Base-by-base conservation (phyloP, 64 coral and sea anemone species). In the Acropora tenuis region DNA sequence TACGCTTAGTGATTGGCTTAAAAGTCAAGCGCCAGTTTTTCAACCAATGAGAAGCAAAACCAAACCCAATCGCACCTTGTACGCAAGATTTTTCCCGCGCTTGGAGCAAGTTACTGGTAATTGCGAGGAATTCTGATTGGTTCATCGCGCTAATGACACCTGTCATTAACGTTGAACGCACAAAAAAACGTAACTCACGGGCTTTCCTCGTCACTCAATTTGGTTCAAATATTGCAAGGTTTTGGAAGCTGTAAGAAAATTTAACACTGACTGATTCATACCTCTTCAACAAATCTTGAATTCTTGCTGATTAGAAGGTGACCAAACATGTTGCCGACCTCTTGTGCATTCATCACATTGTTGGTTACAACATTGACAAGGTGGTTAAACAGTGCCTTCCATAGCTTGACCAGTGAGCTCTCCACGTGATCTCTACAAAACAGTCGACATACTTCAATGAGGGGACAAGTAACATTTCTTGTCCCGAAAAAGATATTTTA, bases 281-380 rank as follows among this genome's bases (percentile, higher is more conserved):
- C 93, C 88, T 91, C 47, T 47, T 73, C 80, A 8, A 41, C 48
- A 48, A 85, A 53, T n/a, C 78, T 77, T 50, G 93, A 91, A 48
- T 90, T 18, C 40, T 78, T 18, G 12, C 30, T 18, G 47, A 95
- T 59, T 2, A 95, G 69, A 15, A 83, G 49, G 46, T 50, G 50
- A 53, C 69, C 94, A 88, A 95, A 95, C n/a, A 88, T 49, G 0
- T 47, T 60, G 11, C 80, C 74, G 7, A 91, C 89, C 87, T 88
- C 83, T 44, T 95, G 78, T 55, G 87, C 78, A 45, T 50, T 78
- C 84, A 95, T 88, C 77, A 95, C 89, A 75, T 92, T 78, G 58
- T 95, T 87, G 69, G 60, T 47, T 46, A 95, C 94, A n/a, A 95
- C 50, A 80, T 88, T 91, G 11, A 82, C 48, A 40, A 95, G 61